Evolutionary conservation across 2,888 invertebrate genomes (phyloP), one percentile per base, ranked within the genome.

Genomic region (Maniola hyperantus): DNA sequence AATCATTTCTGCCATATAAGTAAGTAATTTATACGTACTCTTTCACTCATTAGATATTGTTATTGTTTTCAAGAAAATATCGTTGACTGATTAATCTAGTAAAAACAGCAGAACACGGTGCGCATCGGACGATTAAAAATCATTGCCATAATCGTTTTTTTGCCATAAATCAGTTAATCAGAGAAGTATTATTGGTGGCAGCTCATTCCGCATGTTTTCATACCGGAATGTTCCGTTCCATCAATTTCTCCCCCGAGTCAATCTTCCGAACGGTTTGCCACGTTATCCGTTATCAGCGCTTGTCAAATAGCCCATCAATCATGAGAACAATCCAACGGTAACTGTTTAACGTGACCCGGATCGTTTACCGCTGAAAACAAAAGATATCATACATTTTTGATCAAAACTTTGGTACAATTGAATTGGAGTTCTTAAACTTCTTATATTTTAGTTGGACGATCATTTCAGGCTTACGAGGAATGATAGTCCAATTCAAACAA

Each of bases 271-370:
- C 81, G 83, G 85, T 81, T 87, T 81, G 80, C 82, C 82, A 76
- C 83, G 82, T 74, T 77, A 76, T 78, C 79, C 80, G 82, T 81
- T 86, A 88, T 87, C 88, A 81, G 79, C 75, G 80, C 80, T 78
- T 78, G 83, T 77, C 80, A 75, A 80, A 85, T 83, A 79, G 76
- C 79, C 83, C 89, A 92, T 91, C 91, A 90, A 92, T 91, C 91
- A 91, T 81, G 76, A 73, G 78, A 75, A 75, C 78, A 79, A 79
- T 79, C 78, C 77, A 75, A 72, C 77, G 80, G 78, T 79, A 75
- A 77, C 77, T 74, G 75, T 77, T 76, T 77, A 72, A 75, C 81
- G 80, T 79, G 80, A 83, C 83, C 83, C 77, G 81, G 79, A 81
- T 79, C 83, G 82, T 85, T 85, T 81, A 78, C 79, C 79, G 74